Evolutionary conservation across 2,797 vertebrate genomes (phyloP).

Genomic region (Paratrypauchen microcephalus): DNA sequence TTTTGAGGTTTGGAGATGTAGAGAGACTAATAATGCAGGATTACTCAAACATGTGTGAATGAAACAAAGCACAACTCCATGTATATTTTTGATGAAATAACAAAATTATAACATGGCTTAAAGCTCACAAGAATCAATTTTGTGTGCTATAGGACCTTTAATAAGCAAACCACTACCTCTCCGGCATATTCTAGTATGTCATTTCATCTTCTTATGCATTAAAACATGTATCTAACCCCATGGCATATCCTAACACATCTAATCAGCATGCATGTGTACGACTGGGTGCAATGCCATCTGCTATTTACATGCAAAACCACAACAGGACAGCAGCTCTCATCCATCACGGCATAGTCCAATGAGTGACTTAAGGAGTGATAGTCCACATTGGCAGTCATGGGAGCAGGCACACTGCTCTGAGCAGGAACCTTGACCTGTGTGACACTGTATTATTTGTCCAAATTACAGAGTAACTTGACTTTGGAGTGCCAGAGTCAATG

Average conservation of each 20-base stretch:
- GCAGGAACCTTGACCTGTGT: conserved; percentile 30
- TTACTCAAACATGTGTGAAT: no score
- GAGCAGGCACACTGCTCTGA: conserved; percentile 6
- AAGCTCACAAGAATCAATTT: no score
- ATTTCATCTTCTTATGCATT: no score
- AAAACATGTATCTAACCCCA: background rate
- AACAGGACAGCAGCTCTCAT: conserved; percentile 18
- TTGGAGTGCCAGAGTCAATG: conserved; percentile 51
- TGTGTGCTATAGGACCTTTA: no score
- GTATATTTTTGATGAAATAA: no score
- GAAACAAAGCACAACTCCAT: no score
- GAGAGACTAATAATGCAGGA: no score
- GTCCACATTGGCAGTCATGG: conserved; percentile 4
- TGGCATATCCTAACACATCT: conserved; percentile 1
- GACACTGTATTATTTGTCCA: conserved; percentile 56
- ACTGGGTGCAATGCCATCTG: conserved; percentile 15
- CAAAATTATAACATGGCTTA: no score
- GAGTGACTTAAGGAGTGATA: conserved; percentile 28
- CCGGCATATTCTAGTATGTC: no score
- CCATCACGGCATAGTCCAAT: conserved; percentile 36
- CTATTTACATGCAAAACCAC: conserved; percentile 45
- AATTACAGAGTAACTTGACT: conserved; percentile 49
- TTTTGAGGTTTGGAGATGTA: no score
- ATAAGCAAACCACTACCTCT: no score
- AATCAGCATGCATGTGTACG: conserved; percentile 31